Evolutionary conservation across 1,140 invertebrate genomes (phyloP).

Genomic region (Muscidifurax raptorellus): DNA sequence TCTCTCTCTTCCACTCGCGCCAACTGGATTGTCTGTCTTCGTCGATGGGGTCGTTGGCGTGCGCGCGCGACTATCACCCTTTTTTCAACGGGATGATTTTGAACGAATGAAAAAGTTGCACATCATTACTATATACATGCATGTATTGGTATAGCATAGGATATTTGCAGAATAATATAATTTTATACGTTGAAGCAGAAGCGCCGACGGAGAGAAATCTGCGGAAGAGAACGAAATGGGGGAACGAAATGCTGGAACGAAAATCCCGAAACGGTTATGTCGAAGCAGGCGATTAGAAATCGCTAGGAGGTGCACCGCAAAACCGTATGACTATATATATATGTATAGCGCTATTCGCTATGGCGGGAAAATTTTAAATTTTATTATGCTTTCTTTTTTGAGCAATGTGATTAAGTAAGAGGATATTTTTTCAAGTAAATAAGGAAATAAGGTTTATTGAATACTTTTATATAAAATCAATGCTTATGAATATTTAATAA

Average conservation of each 20-base stretch:
- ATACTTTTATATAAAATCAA: no score
- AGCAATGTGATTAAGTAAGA: no score
- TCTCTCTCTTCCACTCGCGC: neutral
- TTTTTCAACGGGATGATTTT: neutral
- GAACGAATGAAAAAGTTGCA: neutral
- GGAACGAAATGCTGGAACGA: constrained; percentile 48
- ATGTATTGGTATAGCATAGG: no score
- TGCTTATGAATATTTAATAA: no score
- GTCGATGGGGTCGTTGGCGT: no score
- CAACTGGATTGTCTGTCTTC: neutral
- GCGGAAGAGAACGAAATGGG: constrained; percentile 31
- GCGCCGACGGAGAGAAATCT: neutral
- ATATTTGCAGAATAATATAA: neutral
- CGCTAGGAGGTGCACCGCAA: neutral
- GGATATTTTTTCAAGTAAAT: no score
- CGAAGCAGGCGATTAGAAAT: neutral
- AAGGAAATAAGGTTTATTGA: no score
- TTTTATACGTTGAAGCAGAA: neutral
- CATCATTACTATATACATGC: neutral
- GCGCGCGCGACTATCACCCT: neutral
- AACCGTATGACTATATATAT: neutral
- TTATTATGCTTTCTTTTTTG: neutral
- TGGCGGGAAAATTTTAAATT: neutral
- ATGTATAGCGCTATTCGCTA: neutral
- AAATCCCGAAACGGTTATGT: constrained; percentile 50